Evolutionary conservation across 2,888 invertebrate species (phyloP).

Genomic region (Dyspetes luteomarginatus): DNA sequence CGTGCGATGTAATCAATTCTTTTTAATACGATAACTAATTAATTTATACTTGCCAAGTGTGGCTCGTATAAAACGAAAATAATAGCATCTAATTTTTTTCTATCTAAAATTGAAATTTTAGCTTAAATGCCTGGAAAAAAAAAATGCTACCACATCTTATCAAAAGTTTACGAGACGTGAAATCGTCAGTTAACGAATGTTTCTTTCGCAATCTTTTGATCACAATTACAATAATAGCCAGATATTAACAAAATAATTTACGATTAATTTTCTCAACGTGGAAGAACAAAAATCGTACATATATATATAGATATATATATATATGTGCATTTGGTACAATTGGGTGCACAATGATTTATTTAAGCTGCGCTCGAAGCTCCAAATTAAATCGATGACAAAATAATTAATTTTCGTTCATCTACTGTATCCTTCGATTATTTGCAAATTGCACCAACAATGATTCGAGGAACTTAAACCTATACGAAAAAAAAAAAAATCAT

Average conservation of each 20-base stretch:
- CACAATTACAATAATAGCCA: conserved; percentile 23
- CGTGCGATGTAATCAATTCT: conserved; percentile 33
- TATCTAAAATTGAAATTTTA: conserved; percentile 57
- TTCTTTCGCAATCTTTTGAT: background rate
- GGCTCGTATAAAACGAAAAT: conserved; percentile 17
- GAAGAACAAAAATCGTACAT: conserved; percentile 16
- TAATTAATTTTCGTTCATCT: conserved; percentile 19
- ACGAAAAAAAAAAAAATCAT: conserved; percentile 21
- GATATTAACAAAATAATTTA: conserved; percentile 32
- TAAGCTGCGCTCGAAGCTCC: conserved; percentile 52
- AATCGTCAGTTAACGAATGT: background rate
- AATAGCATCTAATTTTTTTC: conserved; percentile 61
- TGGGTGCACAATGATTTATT: conserved; percentile 35
- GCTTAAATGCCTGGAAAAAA: conserved; percentile 19
- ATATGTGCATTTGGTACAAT: conserved; percentile 28
- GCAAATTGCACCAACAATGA: conserved; percentile 61
- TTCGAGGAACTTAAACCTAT: conserved; percentile 62
- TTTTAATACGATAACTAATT: conserved; percentile 34
- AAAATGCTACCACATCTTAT: background rate
- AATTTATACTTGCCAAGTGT: conserved; percentile 15
- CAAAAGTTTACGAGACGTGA: background rate
- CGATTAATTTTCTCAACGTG: conserved; percentile 23
- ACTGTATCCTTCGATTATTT: conserved; percentile 3
- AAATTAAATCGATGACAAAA: conserved; percentile 46
- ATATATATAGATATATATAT: conserved; percentile 24